A percentile compares a stretch with the other conserved stretches of the same genome.
Evolutionary conservation across 2,797 vertebrate genomes (phyloP).

Genomic region (Typhlichthys subterraneus): DNA sequence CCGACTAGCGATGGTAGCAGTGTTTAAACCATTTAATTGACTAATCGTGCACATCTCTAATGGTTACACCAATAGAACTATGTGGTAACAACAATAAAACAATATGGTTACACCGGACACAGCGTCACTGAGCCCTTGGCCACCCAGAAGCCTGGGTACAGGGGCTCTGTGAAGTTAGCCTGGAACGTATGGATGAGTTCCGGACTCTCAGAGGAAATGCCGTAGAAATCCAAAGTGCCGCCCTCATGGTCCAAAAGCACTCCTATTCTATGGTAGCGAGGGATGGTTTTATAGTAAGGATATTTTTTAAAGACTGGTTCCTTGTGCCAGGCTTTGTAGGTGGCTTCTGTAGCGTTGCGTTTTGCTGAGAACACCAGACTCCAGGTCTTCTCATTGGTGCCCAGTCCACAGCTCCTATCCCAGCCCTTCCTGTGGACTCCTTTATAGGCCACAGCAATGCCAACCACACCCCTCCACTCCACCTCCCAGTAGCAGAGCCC

Average conservation of each 20-base stretch:
- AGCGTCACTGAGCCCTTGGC: constrained; percentile 33
- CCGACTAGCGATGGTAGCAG: no score
- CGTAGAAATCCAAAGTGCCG: constrained; percentile 46
- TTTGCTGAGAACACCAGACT: neutral
- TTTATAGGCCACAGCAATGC: constrained; percentile 23
- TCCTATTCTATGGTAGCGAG: constrained; percentile 16
- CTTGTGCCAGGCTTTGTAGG: constrained; percentile 9
- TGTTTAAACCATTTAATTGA: no score
- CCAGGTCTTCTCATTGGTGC: constrained; percentile 46
- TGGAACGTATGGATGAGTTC: constrained; percentile 38
- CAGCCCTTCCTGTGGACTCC: constrained; percentile 6
- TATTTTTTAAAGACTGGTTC: rapidly evolving
- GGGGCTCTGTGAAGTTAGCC: constrained; percentile 26
- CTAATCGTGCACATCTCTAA: no score
- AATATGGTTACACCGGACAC: constrained; percentile 11
- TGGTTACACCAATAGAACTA: no score
- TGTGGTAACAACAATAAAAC: no score
- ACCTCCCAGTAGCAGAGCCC: constrained; percentile 53
- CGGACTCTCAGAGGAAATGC: constrained; percentile 10
- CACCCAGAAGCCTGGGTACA: constrained; percentile 50
- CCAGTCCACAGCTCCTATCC: constrained; percentile 19
- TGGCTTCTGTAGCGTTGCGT: neutral
- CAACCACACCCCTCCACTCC: constrained; percentile 14
- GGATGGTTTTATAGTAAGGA: no score
- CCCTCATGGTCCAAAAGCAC: constrained; percentile 38